Percentiles rank a stretch among this genome's conserved stretches.
Evolutionary conservation across 1,140 invertebrate species (phyloP).

Genomic region (Tetramorium simillimum): DNA sequence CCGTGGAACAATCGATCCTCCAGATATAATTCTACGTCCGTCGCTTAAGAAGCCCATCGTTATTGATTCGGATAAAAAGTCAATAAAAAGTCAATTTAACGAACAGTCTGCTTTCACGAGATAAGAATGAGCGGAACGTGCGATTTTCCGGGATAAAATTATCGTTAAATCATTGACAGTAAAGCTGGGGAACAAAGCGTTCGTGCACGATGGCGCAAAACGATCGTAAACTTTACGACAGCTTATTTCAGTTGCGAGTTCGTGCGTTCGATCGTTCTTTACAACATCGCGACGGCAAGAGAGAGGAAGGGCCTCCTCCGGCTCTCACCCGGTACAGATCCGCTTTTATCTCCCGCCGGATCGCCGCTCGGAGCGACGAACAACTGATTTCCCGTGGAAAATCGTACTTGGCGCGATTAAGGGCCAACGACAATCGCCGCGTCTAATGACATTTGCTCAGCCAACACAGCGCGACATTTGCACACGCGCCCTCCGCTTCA

Average conservation of each 20-base stretch:
- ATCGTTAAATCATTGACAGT: slow-evolving; percentile 62
- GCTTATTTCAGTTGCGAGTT: slow-evolving; percentile 54
- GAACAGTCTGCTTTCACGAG: background rate
- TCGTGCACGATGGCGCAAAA: slow-evolving; percentile 38
- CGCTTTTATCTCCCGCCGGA: slow-evolving; percentile 3
- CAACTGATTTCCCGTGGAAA: slow-evolving; percentile 28
- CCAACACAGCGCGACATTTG: slow-evolving; percentile 44
- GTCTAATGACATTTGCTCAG: slow-evolving; percentile 58
- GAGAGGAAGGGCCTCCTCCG: background rate
- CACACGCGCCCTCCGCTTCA: slow-evolving; percentile 9
- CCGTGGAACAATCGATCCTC: slow-evolving; percentile 14
- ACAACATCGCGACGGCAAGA: background rate
- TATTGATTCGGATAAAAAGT: slow-evolving; percentile 22
- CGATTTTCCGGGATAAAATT: slow-evolving; percentile 56
- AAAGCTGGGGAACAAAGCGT: slow-evolving; percentile 51
- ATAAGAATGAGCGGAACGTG: slow-evolving; percentile 31
- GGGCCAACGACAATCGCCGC: background rate
- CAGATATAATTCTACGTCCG: background rate
- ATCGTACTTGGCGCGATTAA: slow-evolving; percentile 46
- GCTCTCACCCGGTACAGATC: background rate
- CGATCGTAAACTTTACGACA: slow-evolving; percentile 64
- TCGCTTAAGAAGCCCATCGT: background rate
- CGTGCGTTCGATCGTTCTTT: slow-evolving; percentile 21
- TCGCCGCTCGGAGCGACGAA: background rate
- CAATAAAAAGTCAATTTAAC: slow-evolving; percentile 30